phyloP scores from a whole-genome alignment of 2,113 vertebrate genomes.

The Marmota flaviventris region DNA sequence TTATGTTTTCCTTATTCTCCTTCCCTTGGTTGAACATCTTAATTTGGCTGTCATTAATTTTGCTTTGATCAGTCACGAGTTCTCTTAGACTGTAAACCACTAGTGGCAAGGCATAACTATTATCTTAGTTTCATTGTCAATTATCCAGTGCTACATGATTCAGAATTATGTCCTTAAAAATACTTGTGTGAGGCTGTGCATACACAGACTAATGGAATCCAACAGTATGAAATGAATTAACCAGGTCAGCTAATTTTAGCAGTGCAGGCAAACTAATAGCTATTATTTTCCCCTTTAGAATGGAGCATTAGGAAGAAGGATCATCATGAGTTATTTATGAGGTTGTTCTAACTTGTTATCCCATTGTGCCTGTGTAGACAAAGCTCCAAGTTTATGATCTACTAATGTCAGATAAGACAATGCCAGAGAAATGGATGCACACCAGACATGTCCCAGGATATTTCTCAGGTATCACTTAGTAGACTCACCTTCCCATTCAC shows the following conservation, averaged over 20 bases:
- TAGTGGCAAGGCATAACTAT: conserved; percentile 21
- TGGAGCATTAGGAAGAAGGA: neutral
- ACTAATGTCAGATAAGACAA: neutral
- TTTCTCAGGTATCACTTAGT: neutral
- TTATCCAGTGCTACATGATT: conserved; percentile 6
- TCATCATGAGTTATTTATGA: neutral
- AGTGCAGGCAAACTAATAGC: neutral
- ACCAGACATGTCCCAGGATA: neutral
- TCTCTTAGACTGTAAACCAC: conserved; percentile 34
- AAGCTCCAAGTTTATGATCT: neutral
- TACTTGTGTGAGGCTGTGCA: neutral
- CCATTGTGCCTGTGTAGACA: neutral
- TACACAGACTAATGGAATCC: conserved; percentile 51
- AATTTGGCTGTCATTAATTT: conserved; percentile 46
- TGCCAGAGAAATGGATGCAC: neutral
- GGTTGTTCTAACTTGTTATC: conserved; percentile 17
- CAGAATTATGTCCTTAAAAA: conserved; percentile 50
- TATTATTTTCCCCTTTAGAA: neutral
- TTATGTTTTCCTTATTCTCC: conserved; percentile 6
- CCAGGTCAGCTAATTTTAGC: conserved; percentile 44
- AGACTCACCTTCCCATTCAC: neutral
- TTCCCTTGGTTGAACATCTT: conserved; percentile 42
- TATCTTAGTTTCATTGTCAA: neutral
- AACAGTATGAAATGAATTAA: conserved; percentile 32
- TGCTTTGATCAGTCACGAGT: neutral